Percentiles rank a stretch among this genome's conserved stretches.
These are phyloP conservation scores for Penaeus vannamei DNA, from an alignment of 1,140 invertebrate genomes.

Conservation along the genomic window DNA sequence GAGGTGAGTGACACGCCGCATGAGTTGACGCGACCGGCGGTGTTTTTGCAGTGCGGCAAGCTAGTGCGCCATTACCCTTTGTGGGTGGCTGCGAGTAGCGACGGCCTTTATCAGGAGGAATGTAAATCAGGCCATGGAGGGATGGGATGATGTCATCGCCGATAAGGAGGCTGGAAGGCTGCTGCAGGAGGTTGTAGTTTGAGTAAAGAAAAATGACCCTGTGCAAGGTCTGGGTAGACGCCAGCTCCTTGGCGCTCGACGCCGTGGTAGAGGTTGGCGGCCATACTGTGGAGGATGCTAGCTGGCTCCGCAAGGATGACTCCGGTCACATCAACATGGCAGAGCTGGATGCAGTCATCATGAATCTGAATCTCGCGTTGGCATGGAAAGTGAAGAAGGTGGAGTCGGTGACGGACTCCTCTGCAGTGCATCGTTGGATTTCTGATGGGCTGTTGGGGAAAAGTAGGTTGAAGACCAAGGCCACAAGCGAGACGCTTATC, in stretches of 20 bases:
- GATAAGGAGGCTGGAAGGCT: no score
- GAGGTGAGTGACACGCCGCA: background rate
- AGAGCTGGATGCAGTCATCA: slow-evolving; percentile 45
- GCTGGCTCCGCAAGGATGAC: slow-evolving; percentile 16
- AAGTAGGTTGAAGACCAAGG: slow-evolving; percentile 30
- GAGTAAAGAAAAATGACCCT: no score
- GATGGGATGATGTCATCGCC: background rate
- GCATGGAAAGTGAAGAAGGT: slow-evolving; percentile 29
- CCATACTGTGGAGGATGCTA: background rate
- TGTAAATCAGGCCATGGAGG: background rate
- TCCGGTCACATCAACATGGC: slow-evolving; percentile 48
- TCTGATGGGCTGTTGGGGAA: background rate
- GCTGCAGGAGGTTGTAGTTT: no score
- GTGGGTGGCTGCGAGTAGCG: slow-evolving; percentile 36
- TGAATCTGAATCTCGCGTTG: slow-evolving; percentile 34
- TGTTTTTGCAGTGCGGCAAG: slow-evolving; percentile 5
- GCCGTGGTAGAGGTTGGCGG: background rate
- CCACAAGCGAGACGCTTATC: slow-evolving; percentile 28
- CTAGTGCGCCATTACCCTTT: slow-evolving; percentile 32
- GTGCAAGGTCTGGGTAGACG: no score
- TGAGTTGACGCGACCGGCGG: background rate
- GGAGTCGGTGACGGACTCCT: slow-evolving; percentile 45
- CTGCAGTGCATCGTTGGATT: slow-evolving; percentile 31
- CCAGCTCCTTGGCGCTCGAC: no score
- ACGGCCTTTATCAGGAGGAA: no score